Evolutionary conservation across 2,113 vertebrate species (phyloP).

Genomic region (Rissa tridactyla): DNA sequence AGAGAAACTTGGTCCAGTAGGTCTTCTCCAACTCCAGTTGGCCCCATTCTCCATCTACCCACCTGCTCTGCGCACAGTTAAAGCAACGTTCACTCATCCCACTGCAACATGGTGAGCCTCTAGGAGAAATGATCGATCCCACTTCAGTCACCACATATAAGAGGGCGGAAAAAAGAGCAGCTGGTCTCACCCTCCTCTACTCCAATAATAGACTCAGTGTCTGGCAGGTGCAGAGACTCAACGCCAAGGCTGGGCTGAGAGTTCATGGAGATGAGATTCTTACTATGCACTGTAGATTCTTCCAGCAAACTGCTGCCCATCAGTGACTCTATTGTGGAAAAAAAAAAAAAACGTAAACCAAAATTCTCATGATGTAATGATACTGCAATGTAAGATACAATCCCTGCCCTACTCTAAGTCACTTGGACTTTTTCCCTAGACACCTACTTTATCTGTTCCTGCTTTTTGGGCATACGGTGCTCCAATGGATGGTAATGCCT

Average conservation of each 20-base stretch:
- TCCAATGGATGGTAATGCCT: background rate
- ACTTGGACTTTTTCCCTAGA: background rate
- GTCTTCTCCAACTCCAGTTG: conserved; percentile 37
- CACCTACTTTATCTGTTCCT: background rate
- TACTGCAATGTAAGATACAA: background rate
- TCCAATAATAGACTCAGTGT: conserved; percentile 88
- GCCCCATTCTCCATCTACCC: conserved; percentile 16
- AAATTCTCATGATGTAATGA: background rate
- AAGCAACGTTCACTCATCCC: background rate
- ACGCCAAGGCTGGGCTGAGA: conserved; percentile 78
- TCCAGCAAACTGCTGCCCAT: conserved; percentile 94
- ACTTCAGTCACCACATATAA: conserved; percentile 63
- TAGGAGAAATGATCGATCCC: background rate
- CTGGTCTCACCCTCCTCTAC: conserved; percentile 83
- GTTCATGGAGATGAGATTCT: conserved; percentile 86
- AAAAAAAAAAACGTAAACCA: background rate
- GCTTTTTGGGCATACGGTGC: background rate
- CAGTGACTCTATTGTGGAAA: conserved; percentile 81
- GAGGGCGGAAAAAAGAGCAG: conserved; percentile 66
- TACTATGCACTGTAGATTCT: conserved; percentile 82
- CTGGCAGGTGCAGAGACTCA: conserved; percentile 87
- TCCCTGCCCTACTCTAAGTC: background rate
- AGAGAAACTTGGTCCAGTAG: conserved; percentile 54
- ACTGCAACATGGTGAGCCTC: background rate
- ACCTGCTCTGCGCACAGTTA: background rate